Base-by-base conservation (phyloP, 2,797 vertebrate genomes). In the Glyptemys insculpta region DNA sequence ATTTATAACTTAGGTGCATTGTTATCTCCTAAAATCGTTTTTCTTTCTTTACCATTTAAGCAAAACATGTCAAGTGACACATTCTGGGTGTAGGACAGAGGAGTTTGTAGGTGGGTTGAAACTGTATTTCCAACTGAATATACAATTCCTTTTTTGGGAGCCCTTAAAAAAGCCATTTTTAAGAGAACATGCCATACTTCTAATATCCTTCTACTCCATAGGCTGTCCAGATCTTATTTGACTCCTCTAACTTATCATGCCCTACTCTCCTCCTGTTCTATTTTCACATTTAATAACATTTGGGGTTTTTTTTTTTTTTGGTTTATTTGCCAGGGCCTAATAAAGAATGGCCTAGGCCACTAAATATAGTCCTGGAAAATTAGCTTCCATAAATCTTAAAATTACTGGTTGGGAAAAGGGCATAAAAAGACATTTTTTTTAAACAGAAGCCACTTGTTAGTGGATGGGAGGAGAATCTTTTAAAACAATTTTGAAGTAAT, bases 261-360 rank as follows among this genome's bases (percentile, higher is more conserved):
- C 4, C 5, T 1, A 72, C 1, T n/a, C 29, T 83, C 44, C 54
- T 11, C 0, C 0, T 72, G 83, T 82, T 87, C 16, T 72, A 53
- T 10, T 12, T 72, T 2, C 3, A 27, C 2, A 5, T 57, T 56
- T 53, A 53, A 84, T 23, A 91, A 3, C 4, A 53, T 86, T 1
- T 84, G 49, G 52, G 18, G 6, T 3, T 5, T 52, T 47, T 9
- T 3, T 47, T 9, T 47, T 91, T 85, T 90, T 14, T 12, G 9
- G 68, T 81, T 2, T 7, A 5, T 87, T 90, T 83, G 31, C 5
- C 56, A 12, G 12, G 56, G 56, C 27, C 56, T 57, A 57, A 57
- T 57, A 12, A 27, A 25, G 5, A 57, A 27, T 57, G 56, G 56
- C 25, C 10, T 57, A 57, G 25, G 56, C 27, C 56, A 57, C 56